phyloP scores from a whole-genome alignment of 1,140 invertebrate species.

The Whitmania pigra region DNA sequence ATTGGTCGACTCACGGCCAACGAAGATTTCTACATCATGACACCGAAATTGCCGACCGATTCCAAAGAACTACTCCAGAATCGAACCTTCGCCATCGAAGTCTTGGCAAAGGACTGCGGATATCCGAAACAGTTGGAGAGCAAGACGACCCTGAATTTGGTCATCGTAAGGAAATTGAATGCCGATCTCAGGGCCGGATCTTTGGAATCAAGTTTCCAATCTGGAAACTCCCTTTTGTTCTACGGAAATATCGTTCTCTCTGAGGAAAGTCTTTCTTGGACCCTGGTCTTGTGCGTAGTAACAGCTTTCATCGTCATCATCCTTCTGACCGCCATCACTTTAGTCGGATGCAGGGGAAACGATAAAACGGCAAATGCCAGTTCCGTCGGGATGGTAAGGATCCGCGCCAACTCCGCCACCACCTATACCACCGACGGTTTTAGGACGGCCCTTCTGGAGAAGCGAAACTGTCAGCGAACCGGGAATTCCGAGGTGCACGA shows the following conservation, averaged over 20 bases:
- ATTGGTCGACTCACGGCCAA: slow-evolving; percentile 2
- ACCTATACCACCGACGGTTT: slow-evolving; percentile 3
- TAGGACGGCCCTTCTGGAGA: neutral
- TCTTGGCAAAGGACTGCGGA: neutral
- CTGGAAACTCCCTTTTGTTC: neutral
- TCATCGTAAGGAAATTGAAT: neutral
- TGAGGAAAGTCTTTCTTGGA: neutral
- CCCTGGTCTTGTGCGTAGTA: slow-evolving; percentile 11
- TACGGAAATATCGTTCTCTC: neutral
- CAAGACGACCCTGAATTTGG: neutral
- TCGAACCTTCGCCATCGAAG: neutral
- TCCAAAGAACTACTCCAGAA: neutral
- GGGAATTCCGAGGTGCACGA: neutral
- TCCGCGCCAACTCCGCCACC: neutral
- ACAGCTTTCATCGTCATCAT: slow-evolving; percentile 6
- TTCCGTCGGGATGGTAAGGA: neutral
- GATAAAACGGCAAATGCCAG: neutral
- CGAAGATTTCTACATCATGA: neutral
- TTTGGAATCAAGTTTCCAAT: too few relatives aligned
- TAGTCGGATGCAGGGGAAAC: slow-evolving; percentile 9
- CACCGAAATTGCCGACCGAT: neutral
- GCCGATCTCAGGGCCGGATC: neutral
- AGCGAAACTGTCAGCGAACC: neutral
- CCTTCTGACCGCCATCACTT: slow-evolving; percentile 14
- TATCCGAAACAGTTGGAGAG: neutral